phyloP scores from a whole-genome alignment of 2,113 vertebrate genomes.

The Lamprotornis superbus region DNA sequence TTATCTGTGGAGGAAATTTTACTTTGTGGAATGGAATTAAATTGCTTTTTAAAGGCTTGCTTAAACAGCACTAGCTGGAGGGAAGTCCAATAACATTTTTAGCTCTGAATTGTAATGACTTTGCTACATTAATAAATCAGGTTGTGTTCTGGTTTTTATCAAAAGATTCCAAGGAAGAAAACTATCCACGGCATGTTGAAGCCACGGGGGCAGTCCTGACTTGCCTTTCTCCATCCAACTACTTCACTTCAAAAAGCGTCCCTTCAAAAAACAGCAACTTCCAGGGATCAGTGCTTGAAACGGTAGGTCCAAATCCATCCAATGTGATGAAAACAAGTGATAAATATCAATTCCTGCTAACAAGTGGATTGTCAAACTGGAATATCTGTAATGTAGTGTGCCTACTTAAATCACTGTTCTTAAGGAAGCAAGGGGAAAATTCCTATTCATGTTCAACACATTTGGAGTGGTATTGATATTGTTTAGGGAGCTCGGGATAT shows the following conservation, averaged over 20 bases:
- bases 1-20: conserved; percentile 77
- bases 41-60: conserved; percentile 75
- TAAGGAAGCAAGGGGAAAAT: not conserved
- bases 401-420: not conserved
- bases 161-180: conserved; percentile 60
- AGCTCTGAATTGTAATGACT: conserved; percentile 67
- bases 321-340: not conserved
- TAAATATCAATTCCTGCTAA: not conserved
- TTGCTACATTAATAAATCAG: conserved; percentile 69
- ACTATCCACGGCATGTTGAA: conserved; percentile 20
- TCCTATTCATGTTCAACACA: not conserved
- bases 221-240: not conserved
- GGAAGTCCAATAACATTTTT: conserved; percentile 69
- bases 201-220: not conserved
- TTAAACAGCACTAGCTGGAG: conserved; percentile 68
- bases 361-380: not conserved
- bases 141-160: conserved; percentile 65
- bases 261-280: not conserved
- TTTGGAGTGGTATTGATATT: not conserved
- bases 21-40: conserved; percentile 74
- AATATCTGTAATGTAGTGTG: not conserved
- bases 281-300: not conserved
- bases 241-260: not conserved
- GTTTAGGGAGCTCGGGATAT: not conserved
- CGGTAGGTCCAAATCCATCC: conserved; percentile 54